Base-by-base conservation (phyloP, 2,797 vertebrate genomes). In the Decapterus maruadsi region DNA sequence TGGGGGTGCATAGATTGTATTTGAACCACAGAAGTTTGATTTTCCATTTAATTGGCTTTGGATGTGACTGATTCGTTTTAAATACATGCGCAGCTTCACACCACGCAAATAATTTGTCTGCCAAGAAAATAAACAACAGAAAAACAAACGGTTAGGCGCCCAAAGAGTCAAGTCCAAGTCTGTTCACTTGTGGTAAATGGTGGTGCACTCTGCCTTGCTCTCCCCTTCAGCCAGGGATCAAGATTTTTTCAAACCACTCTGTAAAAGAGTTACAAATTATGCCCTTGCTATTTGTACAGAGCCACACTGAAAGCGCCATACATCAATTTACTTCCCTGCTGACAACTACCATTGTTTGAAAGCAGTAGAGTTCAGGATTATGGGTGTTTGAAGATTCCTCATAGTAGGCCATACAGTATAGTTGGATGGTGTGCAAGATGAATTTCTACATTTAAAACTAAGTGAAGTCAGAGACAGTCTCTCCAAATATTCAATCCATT, bases 241-340 rank as follows among this genome's bases (percentile, higher is more conserved):
- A 57, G 60, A 71, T 26, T 38, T 75, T 46, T 54, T 45, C 58
- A 31, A n/a, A 38, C 51, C 13, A 63, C 13, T 38, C 66, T 38
- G 29, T 46, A 73, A 69, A 82, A 71, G 61, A 50, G 29, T 68
- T 82, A 82, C 80, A 87, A 81, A 88, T 76, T 36, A 77, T 59
- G 26, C 50, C 56, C 43, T 59, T 76, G 38, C 62, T 51, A n/a
- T 77, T 68, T 76, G 59, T 72, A 40, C 68, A 76, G 57, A 20
- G 60, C 55, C 40, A 38, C 54, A 7, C 26, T 81, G 63, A 87
- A 77, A 77, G 46, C 38, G 19, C 43, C 68, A 86, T 79, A 66
- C 36, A 87, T 90, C 80, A 79, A 51, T 79, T 45, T 72, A 43
- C 34, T 59, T 14, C 29, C 53, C 48, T 20, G 29, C 56, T 82